Percentiles rank a stretch among this genome's conserved stretches.
Evolutionary conservation across 1,140 invertebrate species (phyloP).

Genomic region (Chironomus striatipennis): DNA sequence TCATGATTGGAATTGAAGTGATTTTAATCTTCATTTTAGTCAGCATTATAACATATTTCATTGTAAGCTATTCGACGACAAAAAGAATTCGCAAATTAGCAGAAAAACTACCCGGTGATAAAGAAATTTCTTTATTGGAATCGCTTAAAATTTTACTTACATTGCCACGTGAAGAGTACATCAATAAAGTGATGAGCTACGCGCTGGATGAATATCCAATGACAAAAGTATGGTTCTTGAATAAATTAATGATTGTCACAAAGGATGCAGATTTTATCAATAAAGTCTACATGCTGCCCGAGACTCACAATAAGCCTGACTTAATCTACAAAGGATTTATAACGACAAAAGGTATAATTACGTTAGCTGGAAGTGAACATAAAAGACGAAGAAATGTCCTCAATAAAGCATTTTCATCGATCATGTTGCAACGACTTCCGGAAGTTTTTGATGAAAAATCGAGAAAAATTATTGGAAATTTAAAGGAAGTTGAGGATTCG

Average conservation of each 20-base stretch:
- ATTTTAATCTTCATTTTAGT: too few species aligned
- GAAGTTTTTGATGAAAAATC: slow-evolving; percentile 18
- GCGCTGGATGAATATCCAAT: neutral
- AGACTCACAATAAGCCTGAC: neutral
- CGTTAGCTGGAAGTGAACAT: neutral
- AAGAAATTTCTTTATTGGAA: too few species aligned
- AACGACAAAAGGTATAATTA: neutral
- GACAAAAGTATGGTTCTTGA: neutral
- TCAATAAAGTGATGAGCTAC: too few species aligned
- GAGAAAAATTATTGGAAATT: neutral
- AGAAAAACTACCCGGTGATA: too few species aligned
- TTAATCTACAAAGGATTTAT: neutral
- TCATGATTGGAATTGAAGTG: too few species aligned
- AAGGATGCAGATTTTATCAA: neutral
- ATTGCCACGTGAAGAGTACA: too few species aligned
- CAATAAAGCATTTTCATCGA: neutral
- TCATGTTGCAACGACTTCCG: neutral
- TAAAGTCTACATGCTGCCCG: neutral
- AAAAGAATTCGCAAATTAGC: too few species aligned
- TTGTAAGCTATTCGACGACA: too few species aligned
- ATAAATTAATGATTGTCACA: neutral
- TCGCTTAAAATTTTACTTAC: too few species aligned
- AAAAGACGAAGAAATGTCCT: slow-evolving; percentile 8
- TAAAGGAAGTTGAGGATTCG: neutral
- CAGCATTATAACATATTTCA: too few species aligned